Conservation (phyloP, 30 jellyfish, hydroid and myxozoan species). For the Hydractinia echinata region DNA sequence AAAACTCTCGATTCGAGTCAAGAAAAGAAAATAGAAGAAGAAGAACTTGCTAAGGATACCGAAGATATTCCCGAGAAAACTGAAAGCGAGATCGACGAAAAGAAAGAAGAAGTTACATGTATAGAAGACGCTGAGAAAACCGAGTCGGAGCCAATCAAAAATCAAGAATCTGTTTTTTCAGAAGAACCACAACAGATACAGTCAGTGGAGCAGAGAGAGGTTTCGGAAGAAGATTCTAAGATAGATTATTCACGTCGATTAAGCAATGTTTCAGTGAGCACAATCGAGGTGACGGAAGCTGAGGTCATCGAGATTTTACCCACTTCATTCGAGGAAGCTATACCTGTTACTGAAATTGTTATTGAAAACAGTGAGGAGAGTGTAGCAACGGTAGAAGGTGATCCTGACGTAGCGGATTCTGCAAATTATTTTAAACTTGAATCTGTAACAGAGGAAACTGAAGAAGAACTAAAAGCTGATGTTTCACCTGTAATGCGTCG, state of each 20-base stretch:
- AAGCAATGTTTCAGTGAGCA: slow-evolving; percentile 12
- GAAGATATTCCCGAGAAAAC: slow-evolving; percentile 3
- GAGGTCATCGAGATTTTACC: slow-evolving; percentile 26
- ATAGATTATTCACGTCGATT: background rate
- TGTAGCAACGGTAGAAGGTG: slow-evolving; percentile 9
- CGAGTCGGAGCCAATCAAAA: background rate
- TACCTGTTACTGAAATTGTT: slow-evolving; percentile 15
- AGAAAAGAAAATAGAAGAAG: background rate
- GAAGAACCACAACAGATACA: background rate
- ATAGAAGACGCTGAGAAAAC: too few relatives aligned
- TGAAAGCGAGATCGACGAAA: slow-evolving; percentile 1
- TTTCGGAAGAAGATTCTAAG: too few relatives aligned
- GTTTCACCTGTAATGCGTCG: slow-evolving; percentile 24
- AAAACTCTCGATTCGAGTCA: background rate
- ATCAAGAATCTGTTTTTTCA: background rate
- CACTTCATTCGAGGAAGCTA: slow-evolving; percentile 35
- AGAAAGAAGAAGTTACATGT: background rate
- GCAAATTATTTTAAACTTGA: slow-evolving; percentile 37
- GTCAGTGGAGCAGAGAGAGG: background rate
- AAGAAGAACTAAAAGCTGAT: slow-evolving; percentile 79
- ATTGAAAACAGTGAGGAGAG: background rate
- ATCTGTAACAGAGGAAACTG: slow-evolving; percentile 90
- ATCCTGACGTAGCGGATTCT: background rate
- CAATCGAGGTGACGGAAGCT: background rate
- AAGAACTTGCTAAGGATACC: background rate